A percentile compares a stretch with the other conserved stretches of the same genome.
These are phyloP conservation scores for Mobula birostris DNA, from an alignment of 2,113 vertebrate species.

Conservation along the genomic window DNA sequence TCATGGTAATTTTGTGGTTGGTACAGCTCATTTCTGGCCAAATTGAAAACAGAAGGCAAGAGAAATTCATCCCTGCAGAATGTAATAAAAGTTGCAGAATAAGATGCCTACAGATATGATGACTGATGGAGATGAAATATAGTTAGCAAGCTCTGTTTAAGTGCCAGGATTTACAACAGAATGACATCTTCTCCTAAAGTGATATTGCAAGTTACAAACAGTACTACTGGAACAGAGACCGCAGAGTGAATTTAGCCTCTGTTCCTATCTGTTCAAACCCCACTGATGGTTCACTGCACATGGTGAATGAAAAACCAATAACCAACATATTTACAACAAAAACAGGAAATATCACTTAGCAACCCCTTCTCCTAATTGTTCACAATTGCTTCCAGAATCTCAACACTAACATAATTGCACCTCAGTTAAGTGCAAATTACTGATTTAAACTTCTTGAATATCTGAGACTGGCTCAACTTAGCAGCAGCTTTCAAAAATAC, in stretches of 20 bases:
- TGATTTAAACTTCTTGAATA: not conserved
- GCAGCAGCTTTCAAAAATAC: not conserved
- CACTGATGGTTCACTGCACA: not conserved
- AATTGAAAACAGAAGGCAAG: too few relatives aligned
- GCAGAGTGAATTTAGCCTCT: not conserved
- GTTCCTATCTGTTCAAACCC: not conserved
- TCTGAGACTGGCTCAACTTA: not conserved
- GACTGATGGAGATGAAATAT: not conserved
- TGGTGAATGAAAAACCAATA: not conserved
- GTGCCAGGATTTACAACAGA: not conserved
- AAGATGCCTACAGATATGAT: not conserved
- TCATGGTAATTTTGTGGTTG: too few relatives aligned
- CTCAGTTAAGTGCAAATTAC: not conserved
- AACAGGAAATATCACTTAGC: slow-evolving; percentile 12
- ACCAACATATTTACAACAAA: not conserved
- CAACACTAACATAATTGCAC: not conserved
- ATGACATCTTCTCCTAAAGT: not conserved
- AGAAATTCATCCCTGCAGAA: too few relatives aligned
- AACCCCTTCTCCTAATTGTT: not conserved
- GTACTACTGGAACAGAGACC: not conserved
- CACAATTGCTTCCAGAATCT: slow-evolving; percentile 10
- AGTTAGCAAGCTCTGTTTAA: not conserved
- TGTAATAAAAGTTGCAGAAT: not conserved
- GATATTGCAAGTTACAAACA: not conserved
- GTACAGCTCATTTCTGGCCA: too few relatives aligned